Evolutionary conservation across 2,888 invertebrate genomes (phyloP).

Genomic region (Actias luna): DNA sequence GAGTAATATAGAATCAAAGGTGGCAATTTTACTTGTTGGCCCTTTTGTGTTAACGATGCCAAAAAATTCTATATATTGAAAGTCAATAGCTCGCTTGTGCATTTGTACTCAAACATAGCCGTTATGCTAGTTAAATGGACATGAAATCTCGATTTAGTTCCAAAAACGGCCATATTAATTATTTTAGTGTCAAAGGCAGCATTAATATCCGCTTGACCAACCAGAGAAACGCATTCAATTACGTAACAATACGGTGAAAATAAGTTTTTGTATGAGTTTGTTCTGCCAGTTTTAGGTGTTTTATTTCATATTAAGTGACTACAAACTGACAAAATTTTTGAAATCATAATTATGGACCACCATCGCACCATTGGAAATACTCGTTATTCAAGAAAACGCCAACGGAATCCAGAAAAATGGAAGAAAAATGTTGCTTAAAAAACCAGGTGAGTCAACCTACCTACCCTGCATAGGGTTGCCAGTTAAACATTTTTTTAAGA

Average conservation of each 20-base stretch:
- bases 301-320: neutral
- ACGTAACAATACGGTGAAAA: neutral
- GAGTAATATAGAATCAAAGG: neutral
- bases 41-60: neutral
- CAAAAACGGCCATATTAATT: too few relatives aligned
- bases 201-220: slow-evolving; percentile 13
- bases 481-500: too few relatives aligned
- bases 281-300: neutral
- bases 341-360: neutral
- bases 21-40: neutral
- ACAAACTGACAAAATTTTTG: neutral
- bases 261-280: neutral
- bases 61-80: too few relatives aligned
- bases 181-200: too few relatives aligned
- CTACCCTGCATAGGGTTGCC: too few relatives aligned
- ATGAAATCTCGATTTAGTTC: neutral
- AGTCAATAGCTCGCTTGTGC: neutral
- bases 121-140: neutral
- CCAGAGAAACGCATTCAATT: neutral
- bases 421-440: neutral
- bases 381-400: neutral
- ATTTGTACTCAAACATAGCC: neutral
- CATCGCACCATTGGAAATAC: too few relatives aligned
- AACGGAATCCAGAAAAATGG: neutral
- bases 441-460: too few relatives aligned